These are phyloP conservation scores for Drosophila biarmipes DNA, from an alignment of 1,140 invertebrate species.

Conservation along the genomic window DNA sequence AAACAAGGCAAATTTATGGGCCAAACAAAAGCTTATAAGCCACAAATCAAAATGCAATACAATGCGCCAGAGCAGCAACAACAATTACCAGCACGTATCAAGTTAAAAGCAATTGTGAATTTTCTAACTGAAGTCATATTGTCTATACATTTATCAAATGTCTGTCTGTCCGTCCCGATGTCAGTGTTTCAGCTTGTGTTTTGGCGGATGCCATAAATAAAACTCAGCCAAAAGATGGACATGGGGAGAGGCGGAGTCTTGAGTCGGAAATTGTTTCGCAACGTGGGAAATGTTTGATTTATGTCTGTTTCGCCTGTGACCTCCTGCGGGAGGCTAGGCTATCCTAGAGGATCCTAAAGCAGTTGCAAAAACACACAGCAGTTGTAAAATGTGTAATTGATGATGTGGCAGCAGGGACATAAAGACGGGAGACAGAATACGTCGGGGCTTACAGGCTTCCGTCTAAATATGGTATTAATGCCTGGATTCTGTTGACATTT, in stretches of 20 bases:
- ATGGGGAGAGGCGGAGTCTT: constrained; percentile 51
- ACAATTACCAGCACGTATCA: constrained; percentile 69
- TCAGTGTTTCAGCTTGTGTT: constrained; percentile 47
- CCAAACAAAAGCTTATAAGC: constrained; percentile 73
- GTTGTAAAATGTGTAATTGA: constrained; percentile 83
- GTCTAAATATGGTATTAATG: constrained; percentile 55
- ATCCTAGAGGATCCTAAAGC: too few relatives aligned
- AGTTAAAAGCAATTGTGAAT: constrained; percentile 80
- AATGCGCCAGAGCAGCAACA: constrained; percentile 57
- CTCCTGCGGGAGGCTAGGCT: neutral
- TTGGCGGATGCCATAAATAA: constrained; percentile 81
- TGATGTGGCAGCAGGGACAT: constrained; percentile 77
- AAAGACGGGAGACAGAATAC: constrained; percentile 45
- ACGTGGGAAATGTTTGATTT: constrained; percentile 83
- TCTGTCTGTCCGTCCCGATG: constrained; percentile 46
- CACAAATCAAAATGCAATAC: constrained; percentile 80
- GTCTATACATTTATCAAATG: constrained; percentile 76
- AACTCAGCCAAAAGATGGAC: constrained; percentile 77
- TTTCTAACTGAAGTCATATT: constrained; percentile 80
- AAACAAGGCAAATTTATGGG: constrained; percentile 78
- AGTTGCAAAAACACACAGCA: constrained; percentile 22
- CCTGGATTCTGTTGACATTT: constrained; percentile 75
- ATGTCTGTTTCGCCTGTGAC: constrained; percentile 74
- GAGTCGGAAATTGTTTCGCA: constrained; percentile 81
- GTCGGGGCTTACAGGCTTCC: constrained; percentile 8